Evolutionary conservation across 2,888 invertebrate species (phyloP), one percentile per base, ranked within the genome.

Genomic region (Electrophaes corylata): DNA sequence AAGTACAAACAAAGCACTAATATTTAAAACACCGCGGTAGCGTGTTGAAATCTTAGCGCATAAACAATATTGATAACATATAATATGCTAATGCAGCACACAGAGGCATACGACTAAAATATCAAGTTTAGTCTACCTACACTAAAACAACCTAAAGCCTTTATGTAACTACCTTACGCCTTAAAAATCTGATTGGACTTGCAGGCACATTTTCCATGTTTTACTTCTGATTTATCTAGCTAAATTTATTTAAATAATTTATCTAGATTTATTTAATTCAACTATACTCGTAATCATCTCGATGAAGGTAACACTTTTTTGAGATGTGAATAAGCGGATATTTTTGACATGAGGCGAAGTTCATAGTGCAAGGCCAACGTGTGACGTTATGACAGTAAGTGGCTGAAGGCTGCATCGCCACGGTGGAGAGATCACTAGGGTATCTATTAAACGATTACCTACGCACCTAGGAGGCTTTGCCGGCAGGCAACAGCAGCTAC

Each of bases 401-500:
- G 66, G 70, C 67, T 64, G 54, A 46, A 58, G 63, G 60, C 67
- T 69, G 64, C 53, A 54, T 62, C 51, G 64, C 57, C 59, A 64
- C 62, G 57, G 69, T 58, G 74, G 71, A 72, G 76, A 74, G 75
- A 72, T 70, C 64, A 73, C 72, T 59, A 51, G 11, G 37, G 45
- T 54, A 40, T 29, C 11, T 45, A 23, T 39, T 35, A 5, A 37
- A 33, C 47, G 19, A 50, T 14, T 29, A 37, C 16, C 66, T 81
- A 83, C 73, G 79, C 76, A 49, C 69, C 64, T 44, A 65, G 67
- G 23, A 69, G 74, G 46, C 79, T 77, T 75, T 94, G 93, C 73
- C 95, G 93, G 71, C 95, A 94, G 41, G 97, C 97, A 33, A 98
- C 98, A 8, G 98, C 98, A n/a, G 98, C 98, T 11, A 98, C 98